Conservation (phyloP, 2,888 invertebrate species). For the Mellilla xanthometata region DNA sequence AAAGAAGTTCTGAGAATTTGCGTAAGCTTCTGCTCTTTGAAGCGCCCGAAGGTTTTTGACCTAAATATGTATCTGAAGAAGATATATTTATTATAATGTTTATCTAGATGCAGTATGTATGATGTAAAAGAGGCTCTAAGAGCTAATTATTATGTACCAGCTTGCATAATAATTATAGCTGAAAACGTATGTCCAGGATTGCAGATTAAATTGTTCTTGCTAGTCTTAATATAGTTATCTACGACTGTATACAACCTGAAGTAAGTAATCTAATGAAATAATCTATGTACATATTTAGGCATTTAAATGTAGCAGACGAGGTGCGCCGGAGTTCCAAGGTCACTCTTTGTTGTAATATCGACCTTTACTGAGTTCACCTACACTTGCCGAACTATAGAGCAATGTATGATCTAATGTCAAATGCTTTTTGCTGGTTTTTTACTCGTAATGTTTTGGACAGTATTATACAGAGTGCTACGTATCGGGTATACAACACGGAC, state of each 20-base stretch:
- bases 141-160: too few relatives aligned
- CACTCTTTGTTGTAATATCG: slow-evolving; percentile 41
- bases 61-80: too few relatives aligned
- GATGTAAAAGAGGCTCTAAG: too few relatives aligned
- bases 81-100: too few relatives aligned
- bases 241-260: too few relatives aligned
- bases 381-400: slow-evolving; percentile 13
- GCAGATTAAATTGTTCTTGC: too few relatives aligned
- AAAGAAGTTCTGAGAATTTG: slow-evolving; percentile 50
- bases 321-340: slow-evolving; percentile 50
- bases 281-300: slow-evolving; percentile 12
- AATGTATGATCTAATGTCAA: slow-evolving; percentile 17
- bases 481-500: too few relatives aligned
- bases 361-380: slow-evolving; percentile 46
- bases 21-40: slow-evolving; percentile 26
- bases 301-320: slow-evolving; percentile 37
- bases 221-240: too few relatives aligned
- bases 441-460: background rate
- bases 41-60: slow-evolving; percentile 34
- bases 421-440: slow-evolving; percentile 13
- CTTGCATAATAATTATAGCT: too few relatives aligned
- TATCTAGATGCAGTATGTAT: too few relatives aligned
- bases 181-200: too few relatives aligned
- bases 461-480: too few relatives aligned
- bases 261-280: slow-evolving; percentile 1